Percentiles rank a stretch among this genome's conserved stretches.
These are phyloP conservation scores for Xestia c-nigrum DNA, from an alignment of 2,888 invertebrate species.

Conservation along the genomic window DNA sequence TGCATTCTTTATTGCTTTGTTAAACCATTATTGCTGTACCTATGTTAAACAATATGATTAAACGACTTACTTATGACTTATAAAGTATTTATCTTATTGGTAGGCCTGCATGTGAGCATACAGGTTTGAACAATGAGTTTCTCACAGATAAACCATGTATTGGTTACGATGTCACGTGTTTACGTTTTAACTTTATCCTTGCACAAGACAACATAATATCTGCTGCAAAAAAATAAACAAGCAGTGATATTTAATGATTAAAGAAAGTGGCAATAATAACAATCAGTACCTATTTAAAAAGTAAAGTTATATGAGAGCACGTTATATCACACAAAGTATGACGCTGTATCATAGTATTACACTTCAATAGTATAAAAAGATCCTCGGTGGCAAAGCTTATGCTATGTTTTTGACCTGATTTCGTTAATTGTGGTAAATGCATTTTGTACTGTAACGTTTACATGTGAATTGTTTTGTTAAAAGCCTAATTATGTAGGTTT, in stretches of 20 bases:
- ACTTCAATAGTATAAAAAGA: background rate
- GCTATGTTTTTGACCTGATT: background rate
- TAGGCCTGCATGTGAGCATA: background rate
- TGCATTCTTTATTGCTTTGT: too few species aligned
- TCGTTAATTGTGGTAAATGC: constrained; percentile 1
- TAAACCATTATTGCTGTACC: too few species aligned
- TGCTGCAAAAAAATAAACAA: background rate
- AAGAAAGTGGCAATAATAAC: background rate
- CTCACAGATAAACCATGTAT: background rate
- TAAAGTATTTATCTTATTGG: background rate
- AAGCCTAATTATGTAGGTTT: background rate
- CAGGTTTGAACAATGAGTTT: background rate
- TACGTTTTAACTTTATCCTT: constrained; percentile 5
- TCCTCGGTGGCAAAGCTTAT: background rate
- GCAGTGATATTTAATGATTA: background rate
- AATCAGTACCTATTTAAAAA: background rate
- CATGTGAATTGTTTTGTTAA: background rate
- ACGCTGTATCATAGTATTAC: too few species aligned
- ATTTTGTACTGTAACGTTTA: background rate
- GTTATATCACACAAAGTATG: too few species aligned
- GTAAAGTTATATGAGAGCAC: background rate
- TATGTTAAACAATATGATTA: too few species aligned
- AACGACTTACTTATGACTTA: background rate
- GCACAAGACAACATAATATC: constrained; percentile 5
- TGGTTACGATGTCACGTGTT: background rate